phyloP scores from a whole-genome alignment of 2,888 invertebrate genomes.

The Stenotaenia linearis region DNA sequence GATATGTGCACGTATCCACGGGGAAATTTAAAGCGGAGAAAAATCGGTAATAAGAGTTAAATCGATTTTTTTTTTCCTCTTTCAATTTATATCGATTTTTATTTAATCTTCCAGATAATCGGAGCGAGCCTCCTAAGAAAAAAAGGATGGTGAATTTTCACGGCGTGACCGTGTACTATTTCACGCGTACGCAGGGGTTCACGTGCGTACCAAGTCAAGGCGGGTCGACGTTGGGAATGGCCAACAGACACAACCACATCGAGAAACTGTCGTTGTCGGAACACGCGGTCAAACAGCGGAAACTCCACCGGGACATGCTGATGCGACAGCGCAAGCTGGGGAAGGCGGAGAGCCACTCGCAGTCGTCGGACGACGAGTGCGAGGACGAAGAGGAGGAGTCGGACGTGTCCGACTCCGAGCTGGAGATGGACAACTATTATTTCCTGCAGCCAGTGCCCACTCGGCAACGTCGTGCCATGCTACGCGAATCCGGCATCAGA shows the following conservation, averaged over 20 bases:
- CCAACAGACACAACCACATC: constrained; percentile 57
- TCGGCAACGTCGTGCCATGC: constrained; percentile 75
- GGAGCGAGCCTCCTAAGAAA: constrained; percentile 50
- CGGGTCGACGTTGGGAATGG: constrained; percentile 81
- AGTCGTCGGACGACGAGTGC: constrained; percentile 38
- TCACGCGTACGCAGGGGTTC: constrained; percentile 67
- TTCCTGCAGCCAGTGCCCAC: constrained; percentile 87
- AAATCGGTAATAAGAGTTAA: too few relatives aligned
- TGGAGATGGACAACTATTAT: constrained; percentile 82
- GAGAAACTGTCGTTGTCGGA: constrained; percentile 77
- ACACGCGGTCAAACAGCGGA: constrained; percentile 80
- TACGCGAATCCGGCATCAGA: constrained; percentile 86
- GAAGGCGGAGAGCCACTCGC: constrained; percentile 38
- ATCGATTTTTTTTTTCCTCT: too few relatives aligned
- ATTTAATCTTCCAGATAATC: background rate
- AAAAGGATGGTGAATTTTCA: constrained; percentile 82
- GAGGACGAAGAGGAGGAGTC: constrained; percentile 41
- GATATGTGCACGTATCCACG: constrained; percentile 30
- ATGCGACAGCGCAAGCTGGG: constrained; percentile 42
- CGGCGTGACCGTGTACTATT: constrained; percentile 89
- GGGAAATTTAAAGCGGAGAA: constrained; percentile 7
- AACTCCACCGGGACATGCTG: constrained; percentile 71
- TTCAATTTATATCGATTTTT: too few relatives aligned
- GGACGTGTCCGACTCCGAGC: constrained; percentile 61
- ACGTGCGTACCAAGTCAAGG: constrained; percentile 54